A percentile compares a stretch with the other conserved stretches of the same genome.
These are phyloP conservation scores for Pseudopipra pipra DNA, from an alignment of 2,113 vertebrate genomes.

Conservation along the genomic window DNA sequence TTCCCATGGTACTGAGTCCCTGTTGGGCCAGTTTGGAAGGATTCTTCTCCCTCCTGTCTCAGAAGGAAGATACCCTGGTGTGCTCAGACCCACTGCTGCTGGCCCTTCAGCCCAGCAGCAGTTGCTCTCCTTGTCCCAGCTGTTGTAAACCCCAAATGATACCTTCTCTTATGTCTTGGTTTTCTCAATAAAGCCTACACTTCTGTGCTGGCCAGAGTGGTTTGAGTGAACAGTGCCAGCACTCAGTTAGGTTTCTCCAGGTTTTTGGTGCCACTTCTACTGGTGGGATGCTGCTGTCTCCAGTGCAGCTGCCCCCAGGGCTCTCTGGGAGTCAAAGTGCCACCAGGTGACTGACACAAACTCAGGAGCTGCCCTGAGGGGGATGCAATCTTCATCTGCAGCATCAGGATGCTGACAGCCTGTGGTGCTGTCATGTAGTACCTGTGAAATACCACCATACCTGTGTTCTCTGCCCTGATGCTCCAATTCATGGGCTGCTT, in stretches of 20 bases:
- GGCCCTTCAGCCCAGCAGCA: background rate
- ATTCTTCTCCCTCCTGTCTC: background rate
- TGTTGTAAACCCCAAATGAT: background rate
- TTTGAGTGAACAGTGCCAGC: background rate
- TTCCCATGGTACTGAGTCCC: background rate
- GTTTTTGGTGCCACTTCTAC: background rate
- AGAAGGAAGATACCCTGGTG: background rate
- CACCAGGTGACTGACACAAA: rapidly evolving
- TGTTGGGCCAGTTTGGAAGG: background rate
- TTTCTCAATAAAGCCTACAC: background rate
- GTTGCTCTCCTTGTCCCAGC: background rate
- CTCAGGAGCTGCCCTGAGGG: background rate
- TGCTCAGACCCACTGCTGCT: background rate
- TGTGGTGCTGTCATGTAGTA: background rate
- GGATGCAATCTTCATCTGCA: background rate
- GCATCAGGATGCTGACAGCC: background rate
- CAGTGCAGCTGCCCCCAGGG: rapidly evolving
- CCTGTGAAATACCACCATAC: background rate
- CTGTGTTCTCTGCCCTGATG: rapidly evolving
- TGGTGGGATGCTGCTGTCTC: background rate
- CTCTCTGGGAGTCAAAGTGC: background rate
- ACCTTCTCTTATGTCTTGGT: background rate
- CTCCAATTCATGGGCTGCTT: background rate
- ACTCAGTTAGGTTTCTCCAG: background rate
- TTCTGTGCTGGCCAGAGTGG: background rate